These are phyloP conservation scores for Lycopodina hypogea DNA, from an alignment of 37 sponge, comb jelly and placozoan species.

Conservation along the genomic window DNA sequence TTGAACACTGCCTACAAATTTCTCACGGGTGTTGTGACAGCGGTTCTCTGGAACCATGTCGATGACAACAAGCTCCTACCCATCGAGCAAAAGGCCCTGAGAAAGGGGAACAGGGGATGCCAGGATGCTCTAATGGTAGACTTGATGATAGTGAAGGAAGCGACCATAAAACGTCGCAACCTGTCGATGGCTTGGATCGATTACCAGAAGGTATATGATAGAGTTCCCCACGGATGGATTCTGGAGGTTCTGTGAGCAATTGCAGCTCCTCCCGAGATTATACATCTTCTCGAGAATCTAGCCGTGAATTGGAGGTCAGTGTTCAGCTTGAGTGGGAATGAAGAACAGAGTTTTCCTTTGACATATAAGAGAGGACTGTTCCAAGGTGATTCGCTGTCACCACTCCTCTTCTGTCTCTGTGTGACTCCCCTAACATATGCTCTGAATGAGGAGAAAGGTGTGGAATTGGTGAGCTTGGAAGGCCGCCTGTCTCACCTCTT, in stretches of 20 bases:
- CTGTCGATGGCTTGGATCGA: constrained; percentile 3
- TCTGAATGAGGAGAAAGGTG: neutral
- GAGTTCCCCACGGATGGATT: neutral
- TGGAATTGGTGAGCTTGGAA: neutral
- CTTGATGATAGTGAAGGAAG: neutral
- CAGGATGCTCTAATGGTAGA: neutral
- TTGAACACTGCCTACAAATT: constrained; percentile 42
- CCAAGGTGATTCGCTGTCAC: constrained; percentile 40
- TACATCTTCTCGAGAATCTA: too few relatives aligned
- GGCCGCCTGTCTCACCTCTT: neutral
- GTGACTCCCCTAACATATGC: constrained; percentile 3
- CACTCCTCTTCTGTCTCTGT: constrained; percentile 21
- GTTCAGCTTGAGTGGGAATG: neutral
- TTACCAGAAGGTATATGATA: neutral
- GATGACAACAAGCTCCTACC: neutral
- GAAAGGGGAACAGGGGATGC: neutral
- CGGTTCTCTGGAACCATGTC: neutral
- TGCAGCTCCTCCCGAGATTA: too few relatives aligned
- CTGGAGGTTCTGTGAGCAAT: neutral
- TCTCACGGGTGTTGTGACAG: neutral
- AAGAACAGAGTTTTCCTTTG: neutral
- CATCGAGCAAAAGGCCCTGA: neutral
- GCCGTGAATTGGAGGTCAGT: too few relatives aligned
- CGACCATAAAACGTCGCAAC: neutral
- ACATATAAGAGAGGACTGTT: constrained; percentile 23